Evolutionary conservation across 2,888 invertebrate species (phyloP), one percentile per base, ranked within the genome.

Genomic region (Andrena chrysosceles): DNA sequence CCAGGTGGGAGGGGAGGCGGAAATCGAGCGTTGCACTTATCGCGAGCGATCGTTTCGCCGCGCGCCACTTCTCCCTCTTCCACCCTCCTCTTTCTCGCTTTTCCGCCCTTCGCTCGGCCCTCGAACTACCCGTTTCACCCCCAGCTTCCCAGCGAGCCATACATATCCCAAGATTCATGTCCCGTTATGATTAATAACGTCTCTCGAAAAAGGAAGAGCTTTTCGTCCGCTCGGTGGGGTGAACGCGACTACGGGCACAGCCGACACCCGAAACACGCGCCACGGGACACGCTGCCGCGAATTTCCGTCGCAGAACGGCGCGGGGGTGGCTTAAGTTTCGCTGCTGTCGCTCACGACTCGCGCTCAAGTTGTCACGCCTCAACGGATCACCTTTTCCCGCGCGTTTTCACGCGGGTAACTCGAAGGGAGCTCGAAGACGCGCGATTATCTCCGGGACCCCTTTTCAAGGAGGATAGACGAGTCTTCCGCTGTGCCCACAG

Each of bases 151-250:
- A n/a, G 49, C 77, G 33, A 52, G 64, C 66, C 48, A 26, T 69
- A 69, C 73, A 54, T 80, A 59, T 67, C 68, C 81, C 81, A 76
- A 82, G 82, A 81, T 76, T 81, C 75, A 52, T 69, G 77, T 59
- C 62, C 81, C 64, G 83, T 70, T 73, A 77, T 77, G 83, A 83
- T 82, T 83, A 83, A 83, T 83, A 82, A 82, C 83, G 74, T 67
- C 73, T 62, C 69, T 54, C 26, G 64, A 67, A 77, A 77, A 77
- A 74, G 66, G 70, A 71, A 67, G 42, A 72, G 35, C 77, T 48
- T 26, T 33, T 35, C 56, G 63, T 2, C 33, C 54, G 56, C 52
- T 31, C 71, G 42, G 33, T 48, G 35, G 49, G 68, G 29, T 52
- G 66, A 74, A 67, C 59, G 63, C 35, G 13, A 35, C 13, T 31